A percentile compares a stretch with the other conserved stretches of the same genome.
phyloP scores from a whole-genome alignment of 2,113 vertebrate genomes.

The Indri indri region DNA sequence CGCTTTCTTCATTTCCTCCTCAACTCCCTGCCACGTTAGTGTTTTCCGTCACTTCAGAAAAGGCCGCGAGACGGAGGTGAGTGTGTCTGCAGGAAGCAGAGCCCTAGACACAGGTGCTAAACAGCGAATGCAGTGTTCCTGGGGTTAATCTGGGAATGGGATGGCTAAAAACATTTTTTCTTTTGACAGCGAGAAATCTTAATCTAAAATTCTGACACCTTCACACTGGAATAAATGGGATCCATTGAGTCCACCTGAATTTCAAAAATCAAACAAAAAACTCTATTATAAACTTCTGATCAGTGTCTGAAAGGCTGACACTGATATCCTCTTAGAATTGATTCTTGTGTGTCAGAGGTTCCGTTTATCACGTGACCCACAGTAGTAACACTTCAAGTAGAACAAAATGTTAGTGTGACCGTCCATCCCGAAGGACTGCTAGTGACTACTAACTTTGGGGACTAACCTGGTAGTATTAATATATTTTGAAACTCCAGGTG shows the following conservation, averaged over 20 bases:
- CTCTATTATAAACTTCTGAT: neutral
- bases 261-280: neutral
- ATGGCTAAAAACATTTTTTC: neutral
- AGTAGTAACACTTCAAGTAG: neutral
- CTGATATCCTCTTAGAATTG: neutral
- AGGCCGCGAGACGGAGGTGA: neutral
- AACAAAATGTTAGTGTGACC: neutral
- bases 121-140: accelerated
- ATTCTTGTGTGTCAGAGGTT: neutral
- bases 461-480: neutral
- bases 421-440: neutral
- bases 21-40: accelerated
- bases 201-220: neutral
- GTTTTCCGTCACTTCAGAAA: neutral
- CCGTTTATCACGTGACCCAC: neutral
- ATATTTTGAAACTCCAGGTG: neutral
- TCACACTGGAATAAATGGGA: neutral
- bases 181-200: neutral
- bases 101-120: accelerated
- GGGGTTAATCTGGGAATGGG: neutral
- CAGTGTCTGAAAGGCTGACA: neutral
- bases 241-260: neutral
- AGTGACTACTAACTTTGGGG: neutral
- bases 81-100: neutral
- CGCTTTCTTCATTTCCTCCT: accelerated